These are phyloP conservation scores for Cetoscarus ocellatus DNA, from an alignment of 2,797 vertebrate genomes.

Conservation along the genomic window DNA sequence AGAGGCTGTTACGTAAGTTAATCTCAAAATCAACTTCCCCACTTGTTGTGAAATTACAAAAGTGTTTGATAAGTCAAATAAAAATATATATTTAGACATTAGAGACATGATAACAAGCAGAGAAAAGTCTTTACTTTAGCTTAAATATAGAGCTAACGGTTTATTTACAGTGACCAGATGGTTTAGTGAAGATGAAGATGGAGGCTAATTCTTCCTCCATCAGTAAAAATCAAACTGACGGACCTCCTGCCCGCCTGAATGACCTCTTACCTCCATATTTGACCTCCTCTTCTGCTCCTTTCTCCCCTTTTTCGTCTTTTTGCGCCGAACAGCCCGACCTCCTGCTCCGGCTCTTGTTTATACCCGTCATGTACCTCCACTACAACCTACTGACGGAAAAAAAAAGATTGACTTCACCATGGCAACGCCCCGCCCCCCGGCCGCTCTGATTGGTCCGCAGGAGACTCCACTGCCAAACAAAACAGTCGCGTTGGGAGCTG, in stretches of 20 bases:
- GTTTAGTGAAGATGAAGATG: no score
- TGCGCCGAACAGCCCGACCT: constrained; percentile 4
- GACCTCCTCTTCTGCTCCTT: constrained; percentile 9
- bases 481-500: constrained; percentile 64
- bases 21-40: constrained; percentile 20
- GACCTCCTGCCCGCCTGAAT: no score
- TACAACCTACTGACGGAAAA: constrained; percentile 35
- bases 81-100: neutral
- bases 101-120: no score
- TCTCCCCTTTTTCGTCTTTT: neutral
- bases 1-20: constrained; percentile 22
- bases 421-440: constrained; percentile 61
- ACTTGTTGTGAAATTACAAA: neutral
- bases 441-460: constrained; percentile 58
- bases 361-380: constrained; percentile 52
- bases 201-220: no score
- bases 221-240: no score
- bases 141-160: no score
- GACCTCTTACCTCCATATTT: neutral
- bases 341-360: constrained; percentile 54
- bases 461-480: neutral
- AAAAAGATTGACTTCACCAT: constrained; percentile 54
- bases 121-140: no score
- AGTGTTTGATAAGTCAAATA: neutral
- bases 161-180: no score